phyloP scores from a whole-genome alignment of 2,888 invertebrate species.

The Crematogaster levior region DNA sequence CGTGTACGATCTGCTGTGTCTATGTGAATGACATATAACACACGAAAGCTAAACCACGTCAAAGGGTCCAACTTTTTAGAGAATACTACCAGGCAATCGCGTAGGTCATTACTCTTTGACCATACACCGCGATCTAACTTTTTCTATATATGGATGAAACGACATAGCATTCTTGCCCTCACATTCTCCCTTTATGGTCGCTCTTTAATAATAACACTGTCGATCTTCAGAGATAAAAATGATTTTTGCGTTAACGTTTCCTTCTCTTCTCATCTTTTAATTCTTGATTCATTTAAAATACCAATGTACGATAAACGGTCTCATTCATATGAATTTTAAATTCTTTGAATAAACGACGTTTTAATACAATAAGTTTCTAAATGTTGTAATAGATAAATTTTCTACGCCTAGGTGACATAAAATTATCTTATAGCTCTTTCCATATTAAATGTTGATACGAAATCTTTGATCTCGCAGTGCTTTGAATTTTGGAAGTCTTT shows the following conservation, averaged over 20 bases:
- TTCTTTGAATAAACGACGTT: background rate
- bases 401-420: background rate
- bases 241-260: background rate
- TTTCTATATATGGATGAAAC: background rate
- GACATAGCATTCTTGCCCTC: background rate
- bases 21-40: slow-evolving; percentile 49
- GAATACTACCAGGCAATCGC: slow-evolving; percentile 35
- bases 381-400: background rate
- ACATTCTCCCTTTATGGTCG: background rate
- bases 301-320: background rate
- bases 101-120: slow-evolving; percentile 47
- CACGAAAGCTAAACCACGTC: slow-evolving; percentile 47
- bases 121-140: slow-evolving; percentile 8
- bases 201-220: background rate
- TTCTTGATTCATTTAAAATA: background rate
- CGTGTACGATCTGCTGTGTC: slow-evolving; percentile 18
- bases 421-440: background rate
- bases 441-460: background rate
- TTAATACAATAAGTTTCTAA: background rate
- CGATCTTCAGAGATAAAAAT: background rate
- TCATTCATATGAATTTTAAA: background rate
- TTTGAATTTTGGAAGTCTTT: background rate
- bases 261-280: background rate
- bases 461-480: background rate
- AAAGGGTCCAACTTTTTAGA: slow-evolving; percentile 46